Evolutionary conservation across 2,797 vertebrate species (phyloP), one percentile per base, ranked within the genome.

Genomic region (Danio albolineatus): DNA sequence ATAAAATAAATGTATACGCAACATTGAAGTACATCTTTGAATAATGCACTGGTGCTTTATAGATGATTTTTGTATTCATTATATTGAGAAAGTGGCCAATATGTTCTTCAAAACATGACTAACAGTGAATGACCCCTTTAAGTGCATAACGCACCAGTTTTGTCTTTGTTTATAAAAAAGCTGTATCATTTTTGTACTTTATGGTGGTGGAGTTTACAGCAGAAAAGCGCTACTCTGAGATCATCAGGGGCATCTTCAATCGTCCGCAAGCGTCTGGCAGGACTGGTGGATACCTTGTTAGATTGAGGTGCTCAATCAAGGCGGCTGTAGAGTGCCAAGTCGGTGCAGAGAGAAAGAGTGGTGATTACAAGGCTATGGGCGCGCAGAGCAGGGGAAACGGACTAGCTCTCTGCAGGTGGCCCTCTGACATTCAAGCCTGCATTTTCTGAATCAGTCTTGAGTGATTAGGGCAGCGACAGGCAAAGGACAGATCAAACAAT

Each of bases 261-360:
- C 90, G 96, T 95, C 95, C 91, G 83, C 94, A 92, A 94, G 94
- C 93, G 91, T 92, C 94, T 95, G 95, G 94, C 96, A 96, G 95
- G 96, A 95, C 95, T 91, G 92, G 94, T 89, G 92, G 92, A 96
- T 95, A 97, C 96, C 96, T 99, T 97, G 97, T 98, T 98, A 98
- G 97, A 98, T 95, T 96, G 97, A 97, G 96, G 96, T 95, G 96
- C 96, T 98, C 97, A 99, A 98, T 98, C 97, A 99, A 95, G 95
- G 95, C 93, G 93, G 94, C 92, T 93, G 94, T 95, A 95, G 96
- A 96, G 95, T 95, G 94, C 94, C 94, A 93, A 93, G 95, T 91
- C 95, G 94, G 92, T 88, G 95, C 96, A 94, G 93, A 96, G 96
- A 97, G 96, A 94, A 93, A 96, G 96, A 98, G 96, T 95, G 96